A percentile compares a stretch with the other conserved stretches of the same genome.
These are phyloP conservation scores for Porites cylindrica DNA, from an alignment of 92 coral and sea anemone species.

Conservation along the genomic window DNA sequence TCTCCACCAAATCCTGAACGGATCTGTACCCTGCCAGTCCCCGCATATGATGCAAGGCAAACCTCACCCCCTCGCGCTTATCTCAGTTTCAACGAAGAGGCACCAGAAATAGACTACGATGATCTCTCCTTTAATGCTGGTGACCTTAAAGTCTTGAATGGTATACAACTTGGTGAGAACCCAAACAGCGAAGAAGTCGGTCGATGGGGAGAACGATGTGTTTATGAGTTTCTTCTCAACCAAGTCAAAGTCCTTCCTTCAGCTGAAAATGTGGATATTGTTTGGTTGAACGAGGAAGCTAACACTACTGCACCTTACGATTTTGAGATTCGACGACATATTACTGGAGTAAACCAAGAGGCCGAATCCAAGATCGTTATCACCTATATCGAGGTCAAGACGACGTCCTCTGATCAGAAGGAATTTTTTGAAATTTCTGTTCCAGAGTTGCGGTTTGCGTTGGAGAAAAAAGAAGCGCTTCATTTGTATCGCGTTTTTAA, in stretches of 20 bases:
- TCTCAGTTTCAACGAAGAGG: conserved; percentile 7
- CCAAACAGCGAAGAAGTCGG: conserved; percentile 81
- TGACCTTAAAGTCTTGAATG: conserved; percentile 47
- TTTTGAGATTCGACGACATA: conserved; percentile 56
- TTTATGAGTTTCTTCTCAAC: conserved; percentile 65
- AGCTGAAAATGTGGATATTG: conserved; percentile 40
- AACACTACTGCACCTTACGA: conserved; percentile 87
- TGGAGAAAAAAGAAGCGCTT: conserved; percentile 56
- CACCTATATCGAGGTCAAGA: conserved; percentile 85
- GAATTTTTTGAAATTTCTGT: conserved; percentile 82
- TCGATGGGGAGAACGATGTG: conserved; percentile 90
- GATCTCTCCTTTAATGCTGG: conserved; percentile 55
- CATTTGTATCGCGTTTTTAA: conserved; percentile 92
- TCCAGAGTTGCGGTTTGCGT: conserved; percentile 83
- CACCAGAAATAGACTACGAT: conserved; percentile 63
- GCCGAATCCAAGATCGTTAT: background rate
- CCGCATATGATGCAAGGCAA: background rate
- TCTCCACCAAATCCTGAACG: background rate
- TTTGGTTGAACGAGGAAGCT: conserved; percentile 76
- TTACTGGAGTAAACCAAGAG: background rate
- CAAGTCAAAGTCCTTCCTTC: conserved; percentile 24
- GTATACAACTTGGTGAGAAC: conserved; percentile 47
- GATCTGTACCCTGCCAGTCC: background rate
- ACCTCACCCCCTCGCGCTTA: conserved; percentile 4
- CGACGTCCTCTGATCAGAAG: conserved; percentile 78